Evolutionary conservation across 1,140 invertebrate genomes (phyloP).

Genomic region (Drosophila orena): DNA sequence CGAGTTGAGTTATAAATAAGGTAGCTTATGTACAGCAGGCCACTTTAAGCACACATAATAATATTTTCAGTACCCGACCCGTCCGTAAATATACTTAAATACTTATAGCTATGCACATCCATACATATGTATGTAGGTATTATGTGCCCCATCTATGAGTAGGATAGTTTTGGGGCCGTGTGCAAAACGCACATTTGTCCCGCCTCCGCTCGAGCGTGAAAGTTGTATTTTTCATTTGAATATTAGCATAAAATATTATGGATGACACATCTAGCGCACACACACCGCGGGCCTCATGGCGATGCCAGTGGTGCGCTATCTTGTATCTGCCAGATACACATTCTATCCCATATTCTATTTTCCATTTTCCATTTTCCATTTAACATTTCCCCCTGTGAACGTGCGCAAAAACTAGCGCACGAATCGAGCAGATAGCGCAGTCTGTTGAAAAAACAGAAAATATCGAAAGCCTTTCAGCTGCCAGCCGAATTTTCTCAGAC

Average conservation of each 20-base stretch:
- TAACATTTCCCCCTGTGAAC: slow-evolving; percentile 8
- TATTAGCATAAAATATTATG: slow-evolving; percentile 84
- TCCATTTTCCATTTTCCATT: slow-evolving; percentile 7
- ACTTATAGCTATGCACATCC: not conserved
- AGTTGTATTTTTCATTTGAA: slow-evolving; percentile 75
- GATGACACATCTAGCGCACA: slow-evolving; percentile 79
- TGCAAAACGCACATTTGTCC: slow-evolving; percentile 82
- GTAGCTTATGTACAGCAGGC: slow-evolving; percentile 61
- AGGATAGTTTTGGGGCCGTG: slow-evolving; percentile 70
- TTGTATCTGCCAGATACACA: slow-evolving; percentile 54
- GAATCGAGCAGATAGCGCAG: slow-evolving; percentile 32
- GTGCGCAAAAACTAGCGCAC: slow-evolving; percentile 54
- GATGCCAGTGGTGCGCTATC: slow-evolving; percentile 31
- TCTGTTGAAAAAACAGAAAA: slow-evolving; percentile 23
- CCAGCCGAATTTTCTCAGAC: slow-evolving; percentile 13
- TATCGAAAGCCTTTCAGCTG: slow-evolving; percentile 72
- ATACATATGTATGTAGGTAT: slow-evolving; percentile 25
- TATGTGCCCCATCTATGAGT: slow-evolving; percentile 24
- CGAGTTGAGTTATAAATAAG: slow-evolving; percentile 77
- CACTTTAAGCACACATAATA: slow-evolving; percentile 71
- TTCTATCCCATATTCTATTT: slow-evolving; percentile 3
- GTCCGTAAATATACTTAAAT: slow-evolving; percentile 26
- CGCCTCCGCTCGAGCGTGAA: slow-evolving; percentile 81
- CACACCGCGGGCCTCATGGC: slow-evolving; percentile 1
- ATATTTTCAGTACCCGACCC: slow-evolving; percentile 36